Evolutionary conservation across 2,113 vertebrate species (phyloP), one percentile per base, ranked within the genome.

Genomic region (Catharus fuscescens): DNA sequence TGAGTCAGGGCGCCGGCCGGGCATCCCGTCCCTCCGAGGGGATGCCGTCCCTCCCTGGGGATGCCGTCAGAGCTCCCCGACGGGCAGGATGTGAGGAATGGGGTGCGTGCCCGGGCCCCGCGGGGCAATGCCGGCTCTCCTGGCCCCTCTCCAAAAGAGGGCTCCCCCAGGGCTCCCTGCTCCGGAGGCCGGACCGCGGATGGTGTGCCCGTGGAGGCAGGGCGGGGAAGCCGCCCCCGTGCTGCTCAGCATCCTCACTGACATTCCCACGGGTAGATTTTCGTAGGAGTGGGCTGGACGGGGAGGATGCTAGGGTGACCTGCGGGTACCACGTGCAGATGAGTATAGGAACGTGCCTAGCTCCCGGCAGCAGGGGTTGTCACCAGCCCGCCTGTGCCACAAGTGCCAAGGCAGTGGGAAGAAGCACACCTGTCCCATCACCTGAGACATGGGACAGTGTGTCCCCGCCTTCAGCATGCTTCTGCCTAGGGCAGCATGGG

Each of bases 71-170:
- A 38, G 29, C 78, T 87, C 52, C 78, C 70, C 94, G 3, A 0
- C 6, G 14, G 73, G 82, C 94, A 95, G 96, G 94, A 95, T 93
- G 40, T 95, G 94, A 95, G 94, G 88, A 92, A 95, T 93, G 79
- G 66, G 48, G 24, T 90, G 85, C 61, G 42, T 16, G 42, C 85
- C 85, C 9, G 1, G 47, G 78, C 88, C 85, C 85, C 31, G 88
- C 34, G 12, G 90, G 77, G 32, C 18, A 94, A 66, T 7, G 24
- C 60, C 7, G 4, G 15, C 38, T 92, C 23, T 71, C 29, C 81
- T 93, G 92, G 92, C 52, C 32, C 14, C 32, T 59, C 38, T 38
- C 88, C 90, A 93, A 24, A 74, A 36, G 3, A 1, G 23, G 18
- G 31, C 20, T 26, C 32, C 54, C 52, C 23, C 24, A 16, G 82